Evolutionary conservation across 2,797 vertebrate genomes (phyloP).

Genomic region (Poecile montanus): DNA sequence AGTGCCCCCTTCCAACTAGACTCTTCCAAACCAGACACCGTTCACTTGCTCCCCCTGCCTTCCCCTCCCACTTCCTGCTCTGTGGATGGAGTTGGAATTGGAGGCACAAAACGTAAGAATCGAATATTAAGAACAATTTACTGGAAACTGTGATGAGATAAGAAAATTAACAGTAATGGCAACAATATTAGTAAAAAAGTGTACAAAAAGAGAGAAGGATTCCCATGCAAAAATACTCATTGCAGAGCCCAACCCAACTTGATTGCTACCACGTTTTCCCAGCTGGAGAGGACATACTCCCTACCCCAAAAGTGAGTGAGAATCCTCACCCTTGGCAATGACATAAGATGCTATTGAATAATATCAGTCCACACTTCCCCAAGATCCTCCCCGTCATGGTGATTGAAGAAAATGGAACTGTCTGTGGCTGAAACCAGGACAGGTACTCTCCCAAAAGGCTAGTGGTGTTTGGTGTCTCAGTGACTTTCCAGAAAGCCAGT

Average conservation of each 20-base stretch:
- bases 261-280: not conserved
- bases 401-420: not conserved
- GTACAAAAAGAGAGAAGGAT: not conserved
- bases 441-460: not conserved
- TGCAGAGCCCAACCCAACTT: rapidly evolving
- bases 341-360: rapidly evolving
- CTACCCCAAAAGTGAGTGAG: rapidly evolving
- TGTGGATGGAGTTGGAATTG: not conserved
- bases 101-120: not conserved
- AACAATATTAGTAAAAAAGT: not conserved
- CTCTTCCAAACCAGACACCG: not conserved
- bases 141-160: not conserved
- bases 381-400: rapidly evolving
- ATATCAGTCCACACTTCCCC: too few species aligned
- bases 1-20: not conserved
- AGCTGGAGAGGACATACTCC: rapidly evolving
- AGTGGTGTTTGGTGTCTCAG: not conserved
- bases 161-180: not conserved
- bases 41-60: not conserved
- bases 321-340: rapidly evolving
- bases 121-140: not conserved
- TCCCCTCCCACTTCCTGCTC: not conserved
- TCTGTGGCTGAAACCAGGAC: not conserved
- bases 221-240: not conserved
- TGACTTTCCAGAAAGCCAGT: not conserved